These are phyloP conservation scores for Pangasius macronema DNA, from an alignment of 2,797 vertebrate species.

Conservation along the genomic window DNA sequence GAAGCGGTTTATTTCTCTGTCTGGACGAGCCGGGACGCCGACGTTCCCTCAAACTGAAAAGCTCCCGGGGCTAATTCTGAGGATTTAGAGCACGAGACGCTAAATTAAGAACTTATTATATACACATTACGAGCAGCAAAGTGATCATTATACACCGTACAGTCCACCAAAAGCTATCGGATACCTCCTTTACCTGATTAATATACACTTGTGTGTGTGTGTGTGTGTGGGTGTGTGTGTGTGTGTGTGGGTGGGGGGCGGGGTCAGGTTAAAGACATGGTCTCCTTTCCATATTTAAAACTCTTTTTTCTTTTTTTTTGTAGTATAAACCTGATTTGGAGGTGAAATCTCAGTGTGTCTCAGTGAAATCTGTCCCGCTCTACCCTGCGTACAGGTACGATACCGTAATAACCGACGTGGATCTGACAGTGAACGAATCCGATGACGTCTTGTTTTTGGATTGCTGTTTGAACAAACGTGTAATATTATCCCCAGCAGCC, in stretches of 20 bases:
- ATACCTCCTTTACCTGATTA: neutral
- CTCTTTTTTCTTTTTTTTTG: neutral
- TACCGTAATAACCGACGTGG: neutral
- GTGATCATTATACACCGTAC: constrained; percentile 42
- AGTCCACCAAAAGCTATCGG: neutral
- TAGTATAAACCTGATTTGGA: neutral
- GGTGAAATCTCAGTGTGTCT: neutral
- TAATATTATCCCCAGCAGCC: neutral
- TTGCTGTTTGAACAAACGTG: neutral
- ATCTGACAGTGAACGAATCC: neutral
- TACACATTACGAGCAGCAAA: constrained; percentile 38
- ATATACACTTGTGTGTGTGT: too few relatives aligned
- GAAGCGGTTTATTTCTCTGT: neutral
- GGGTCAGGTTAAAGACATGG: too few relatives aligned
- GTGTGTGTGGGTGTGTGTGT: too few relatives aligned
- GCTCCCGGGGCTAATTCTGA: neutral
- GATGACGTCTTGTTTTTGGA: neutral
- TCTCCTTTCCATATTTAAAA: too few relatives aligned
- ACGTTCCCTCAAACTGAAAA: neutral
- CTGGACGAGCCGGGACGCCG: neutral
- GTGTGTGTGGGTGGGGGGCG: too few relatives aligned
- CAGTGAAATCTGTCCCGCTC: neutral
- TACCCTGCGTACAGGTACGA: neutral
- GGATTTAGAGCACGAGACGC: constrained; percentile 34
- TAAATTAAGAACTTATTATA: constrained; percentile 48